Evolutionary conservation across 2,113 vertebrate genomes (phyloP), one percentile per base, ranked within the genome.

Genomic region (Rhodinocichla rosea): DNA sequence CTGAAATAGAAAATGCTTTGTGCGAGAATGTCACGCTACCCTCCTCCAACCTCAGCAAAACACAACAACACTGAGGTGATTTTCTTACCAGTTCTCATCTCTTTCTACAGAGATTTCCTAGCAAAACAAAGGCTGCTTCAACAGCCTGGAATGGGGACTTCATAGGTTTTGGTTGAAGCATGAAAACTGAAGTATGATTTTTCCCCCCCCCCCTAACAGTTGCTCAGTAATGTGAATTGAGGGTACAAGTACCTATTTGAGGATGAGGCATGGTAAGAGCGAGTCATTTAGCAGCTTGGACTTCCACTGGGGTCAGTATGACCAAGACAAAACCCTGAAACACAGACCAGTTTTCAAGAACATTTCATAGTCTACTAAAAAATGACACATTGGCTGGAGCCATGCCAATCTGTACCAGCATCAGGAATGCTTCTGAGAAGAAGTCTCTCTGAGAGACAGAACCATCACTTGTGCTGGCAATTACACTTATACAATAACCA

Each of bases 1-100:
- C 63, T 35, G 55, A 95, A 82, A 83, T 32, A 86, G 82, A 95
- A 95, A 91, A 74, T 32, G 42, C 50, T 94, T 95, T 86, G 42
- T 90, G 78, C 30, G 44, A 91, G 81, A 88, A 94, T 83, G 55
- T 83, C 84, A 74, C 7, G 6, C 67, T 91, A 75, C 84, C 74
- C 67, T 95, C 78, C 71, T 85, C 75, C 82, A 94, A 44, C 90
- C 82, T 90, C 90, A 77, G 68, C 23, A 47, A 94, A 90, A 83
- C 81, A 90, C 60, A 83, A 0, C 2, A 91, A 69, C 39, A 74
- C n/a, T 3, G 63, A 94, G 84, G 79, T 88, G 95, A 92, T 92
- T 94, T 95, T 85, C 78, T 80, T 84, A 65, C 75, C 50, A 59
- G 30, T 71, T 92, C 81, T 90, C 75, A 77, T 91, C 67, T 94